Evolutionary conservation across 2,888 invertebrate species (phyloP), one percentile per base, ranked within the genome.

Genomic region (Romanomermis culicivorax): DNA sequence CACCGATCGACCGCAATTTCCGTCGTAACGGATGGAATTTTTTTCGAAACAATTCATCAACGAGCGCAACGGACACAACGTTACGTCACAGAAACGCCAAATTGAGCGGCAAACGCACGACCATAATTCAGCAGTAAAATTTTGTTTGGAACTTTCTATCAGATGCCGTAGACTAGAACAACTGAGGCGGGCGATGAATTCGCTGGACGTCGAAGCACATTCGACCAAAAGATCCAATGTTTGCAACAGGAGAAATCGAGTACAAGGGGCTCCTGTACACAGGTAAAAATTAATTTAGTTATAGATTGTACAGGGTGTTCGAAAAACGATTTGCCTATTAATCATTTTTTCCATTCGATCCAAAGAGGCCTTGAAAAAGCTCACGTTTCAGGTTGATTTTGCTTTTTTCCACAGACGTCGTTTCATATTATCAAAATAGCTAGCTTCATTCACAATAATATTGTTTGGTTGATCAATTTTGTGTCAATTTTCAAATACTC

Each of bases 191-290:
- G 89, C 86, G 53, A 91, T 81, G 42, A 83, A 80, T 71, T 89
- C 89, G 61, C 82, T 82, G 0, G 87, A 82, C 67, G 87, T 86
- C 1, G 85, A 82, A 26, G 87, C 78, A 69, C 88, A 89, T 72
- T 91, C 89, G 26, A 84, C 83, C 64, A 88, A 76, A 57, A 91
- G 82, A 42, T 85, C 71, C 58, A 88, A 76, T 49, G 85, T 72
- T 70, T 88, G 87, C 65, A 85, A 83, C 54, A 91, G 70, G 67
- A 89, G 83, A 66, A 87, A 75, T 29, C 83, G 83, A 20, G 17
- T 51, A 20, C 49, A 53, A 11, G 29, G 14, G 36, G 11, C 29
- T n/a, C 17, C 51, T 50, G 20, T 4, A 50, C 7, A 27, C 27
- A 50, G 20, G n/a, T n/a, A n/a, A n/a, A n/a, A n/a, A n/a, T n/a